These are phyloP conservation scores for Noctua janthe DNA, from an alignment of 2,888 invertebrate genomes.

Conservation along the genomic window DNA sequence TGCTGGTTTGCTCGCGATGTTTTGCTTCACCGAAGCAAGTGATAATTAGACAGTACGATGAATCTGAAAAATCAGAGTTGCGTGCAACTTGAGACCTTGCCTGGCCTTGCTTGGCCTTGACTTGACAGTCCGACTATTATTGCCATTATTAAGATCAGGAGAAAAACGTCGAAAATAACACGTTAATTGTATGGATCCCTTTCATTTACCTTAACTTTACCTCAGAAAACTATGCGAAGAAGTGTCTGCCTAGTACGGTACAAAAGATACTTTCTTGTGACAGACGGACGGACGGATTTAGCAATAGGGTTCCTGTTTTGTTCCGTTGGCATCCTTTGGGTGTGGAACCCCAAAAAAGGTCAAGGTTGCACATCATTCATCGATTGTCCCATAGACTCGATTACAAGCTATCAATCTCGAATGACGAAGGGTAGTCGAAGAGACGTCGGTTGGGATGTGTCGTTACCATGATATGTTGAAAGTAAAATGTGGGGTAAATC, in stretches of 20 bases:
- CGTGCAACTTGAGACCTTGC: too few relatives aligned
- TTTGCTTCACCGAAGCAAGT: too few relatives aligned
- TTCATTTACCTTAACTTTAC: too few relatives aligned
- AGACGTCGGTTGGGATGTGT: constrained; percentile 35
- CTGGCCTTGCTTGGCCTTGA: too few relatives aligned
- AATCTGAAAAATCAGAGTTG: too few relatives aligned
- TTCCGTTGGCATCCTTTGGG: background rate
- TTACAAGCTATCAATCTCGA: constrained; percentile 57
- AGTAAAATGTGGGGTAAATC: constrained; percentile 33
- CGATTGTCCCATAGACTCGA: constrained; percentile 48
- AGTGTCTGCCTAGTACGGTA: background rate
- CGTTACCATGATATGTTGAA: constrained; percentile 46
- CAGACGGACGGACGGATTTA: background rate
- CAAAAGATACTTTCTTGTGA: background rate
- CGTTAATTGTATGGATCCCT: too few relatives aligned
- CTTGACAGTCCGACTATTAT: too few relatives aligned
- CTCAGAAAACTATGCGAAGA: too few relatives aligned
- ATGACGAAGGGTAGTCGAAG: constrained; percentile 44
- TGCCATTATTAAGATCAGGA: too few relatives aligned
- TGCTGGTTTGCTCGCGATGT: too few relatives aligned
- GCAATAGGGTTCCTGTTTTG: background rate
- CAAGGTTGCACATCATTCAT: constrained; percentile 58
- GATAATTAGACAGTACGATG: too few relatives aligned
- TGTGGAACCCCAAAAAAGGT: constrained; percentile 39
- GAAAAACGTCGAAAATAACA: too few relatives aligned